A percentile compares a stretch with the other conserved stretches of the same genome.
These are phyloP conservation scores for Ochropleura leucogaster DNA, from an alignment of 2,888 invertebrate species.

Conservation along the genomic window DNA sequence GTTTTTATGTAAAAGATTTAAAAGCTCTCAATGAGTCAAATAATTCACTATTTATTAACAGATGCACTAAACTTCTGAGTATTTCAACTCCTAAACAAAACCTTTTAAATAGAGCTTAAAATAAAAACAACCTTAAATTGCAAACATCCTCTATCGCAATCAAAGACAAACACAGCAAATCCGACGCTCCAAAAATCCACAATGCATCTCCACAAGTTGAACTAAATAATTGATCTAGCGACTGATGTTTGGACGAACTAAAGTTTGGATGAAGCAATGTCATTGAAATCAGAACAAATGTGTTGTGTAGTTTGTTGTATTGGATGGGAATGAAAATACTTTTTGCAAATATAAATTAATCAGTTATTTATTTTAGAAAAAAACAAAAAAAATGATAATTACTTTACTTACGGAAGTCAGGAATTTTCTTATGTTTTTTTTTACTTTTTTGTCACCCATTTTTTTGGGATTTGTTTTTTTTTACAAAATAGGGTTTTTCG, in stretches of 20 bases:
- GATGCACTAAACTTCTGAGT: not conserved
- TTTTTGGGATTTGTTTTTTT: too few relatives aligned
- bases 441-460: too few relatives aligned
- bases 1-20: not conserved
- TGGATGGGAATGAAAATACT: not conserved
- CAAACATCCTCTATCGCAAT: not conserved
- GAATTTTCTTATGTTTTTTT: too few relatives aligned
- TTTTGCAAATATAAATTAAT: too few relatives aligned
- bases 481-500: too few relatives aligned
- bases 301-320: not conserved
- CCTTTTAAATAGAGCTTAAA: not conserved
- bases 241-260: not conserved
- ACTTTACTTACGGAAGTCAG: too few relatives aligned
- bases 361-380: too few relatives aligned
- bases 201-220: constrained; percentile 18
- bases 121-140: not conserved
- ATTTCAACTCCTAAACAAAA: not conserved
- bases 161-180: constrained; percentile 4
- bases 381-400: too few relatives aligned
- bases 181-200: constrained; percentile 4
- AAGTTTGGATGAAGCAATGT: constrained; percentile 13
- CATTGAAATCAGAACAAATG: constrained; percentile 43
- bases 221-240: constrained; percentile 42
- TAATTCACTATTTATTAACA: not conserved
- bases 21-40: not conserved